A percentile compares a stretch with the other conserved stretches of the same genome.
These are phyloP conservation scores for Vesta saturnalis DNA, from an alignment of 2,888 invertebrate genomes.

Conservation along the genomic window DNA sequence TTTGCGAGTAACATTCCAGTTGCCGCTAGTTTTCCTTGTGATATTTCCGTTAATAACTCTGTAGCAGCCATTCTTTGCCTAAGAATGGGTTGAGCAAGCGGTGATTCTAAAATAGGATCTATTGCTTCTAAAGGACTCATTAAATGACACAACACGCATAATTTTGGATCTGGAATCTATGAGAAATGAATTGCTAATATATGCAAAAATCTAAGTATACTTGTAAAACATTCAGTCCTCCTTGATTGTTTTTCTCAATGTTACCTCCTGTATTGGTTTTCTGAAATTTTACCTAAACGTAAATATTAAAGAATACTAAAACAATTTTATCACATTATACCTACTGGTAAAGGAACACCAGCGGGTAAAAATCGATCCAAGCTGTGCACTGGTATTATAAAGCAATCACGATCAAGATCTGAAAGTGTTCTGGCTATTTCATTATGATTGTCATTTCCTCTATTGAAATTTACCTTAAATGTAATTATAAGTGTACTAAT, in stretches of 20 bases:
- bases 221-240: slow-evolving; percentile 60
- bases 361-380: slow-evolving; percentile 89
- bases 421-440: slow-evolving; percentile 73
- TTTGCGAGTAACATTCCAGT: slow-evolving; percentile 89
- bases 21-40: slow-evolving; percentile 77
- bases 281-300: slow-evolving; percentile 44
- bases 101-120: slow-evolving; percentile 87
- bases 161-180: slow-evolving; percentile 85
- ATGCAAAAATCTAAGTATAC: slow-evolving; percentile 47
- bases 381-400: slow-evolving; percentile 91
- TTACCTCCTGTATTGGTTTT: slow-evolving; percentile 55
- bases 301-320: slow-evolving; percentile 15
- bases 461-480: slow-evolving; percentile 51
- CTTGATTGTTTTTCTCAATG: slow-evolving; percentile 54
- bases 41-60: slow-evolving; percentile 79
- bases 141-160: slow-evolving; percentile 86
- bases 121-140: slow-evolving; percentile 90
- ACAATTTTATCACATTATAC: slow-evolving; percentile 46
- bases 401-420: slow-evolving; percentile 88
- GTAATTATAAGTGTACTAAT: not conserved
- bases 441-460: slow-evolving; percentile 51
- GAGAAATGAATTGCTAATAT: slow-evolving; percentile 23
- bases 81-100: slow-evolving; percentile 80
- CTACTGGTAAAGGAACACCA: slow-evolving; percentile 80
- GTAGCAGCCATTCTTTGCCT: slow-evolving; percentile 82